phyloP scores from a whole-genome alignment of 2,888 invertebrate genomes.

The Amaurobius ferox region DNA sequence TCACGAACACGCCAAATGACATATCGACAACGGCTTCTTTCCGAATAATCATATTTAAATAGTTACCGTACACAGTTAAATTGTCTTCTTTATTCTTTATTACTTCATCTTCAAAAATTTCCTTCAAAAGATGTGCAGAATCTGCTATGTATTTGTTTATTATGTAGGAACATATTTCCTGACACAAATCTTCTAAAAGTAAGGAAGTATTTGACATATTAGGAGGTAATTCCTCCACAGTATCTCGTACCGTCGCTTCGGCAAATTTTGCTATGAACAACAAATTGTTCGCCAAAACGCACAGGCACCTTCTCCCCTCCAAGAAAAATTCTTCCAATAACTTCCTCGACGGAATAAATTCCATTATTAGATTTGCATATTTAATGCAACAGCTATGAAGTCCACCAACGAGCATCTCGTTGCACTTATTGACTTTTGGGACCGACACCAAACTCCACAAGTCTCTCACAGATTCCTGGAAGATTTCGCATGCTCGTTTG shows the following conservation, averaged over 20 bases:
- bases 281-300: not conserved
- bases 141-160: not conserved
- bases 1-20: not conserved
- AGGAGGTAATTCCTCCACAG: not conserved
- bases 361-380: not conserved
- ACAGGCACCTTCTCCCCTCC: not conserved
- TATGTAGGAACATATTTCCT: not conserved
- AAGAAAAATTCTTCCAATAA: not conserved
- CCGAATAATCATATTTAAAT: not conserved
- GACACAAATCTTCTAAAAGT: not conserved
- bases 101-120: too few species aligned
- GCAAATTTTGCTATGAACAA: not conserved
- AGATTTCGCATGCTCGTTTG: not conserved
- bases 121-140: not conserved
- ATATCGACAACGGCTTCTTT: not conserved
- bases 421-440: not conserved
- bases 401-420: not conserved
- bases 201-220: not conserved
- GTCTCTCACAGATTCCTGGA: not conserved
- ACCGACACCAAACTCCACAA: not conserved
- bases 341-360: not conserved
- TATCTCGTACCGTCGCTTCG: not conserved
- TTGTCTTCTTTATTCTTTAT: not conserved
- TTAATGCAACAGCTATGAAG: not conserved
- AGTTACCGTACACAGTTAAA: not conserved